Evolutionary conservation across 2,797 vertebrate genomes (phyloP).

Genomic region (Psittacula echo): DNA sequence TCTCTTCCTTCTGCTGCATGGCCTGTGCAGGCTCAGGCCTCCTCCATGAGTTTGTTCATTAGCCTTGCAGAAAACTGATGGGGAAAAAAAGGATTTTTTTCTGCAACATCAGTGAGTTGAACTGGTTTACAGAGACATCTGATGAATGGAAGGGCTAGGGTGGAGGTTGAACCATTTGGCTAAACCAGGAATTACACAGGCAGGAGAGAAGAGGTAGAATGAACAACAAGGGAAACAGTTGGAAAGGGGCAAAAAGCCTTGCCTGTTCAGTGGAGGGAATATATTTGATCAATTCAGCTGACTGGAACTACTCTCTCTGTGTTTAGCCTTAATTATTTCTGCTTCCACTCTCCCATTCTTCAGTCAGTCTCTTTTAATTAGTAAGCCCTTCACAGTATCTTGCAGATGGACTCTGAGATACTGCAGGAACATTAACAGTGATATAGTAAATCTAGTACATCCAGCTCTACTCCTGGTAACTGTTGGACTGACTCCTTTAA

Average conservation of each 20-base stretch:
- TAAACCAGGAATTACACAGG: neutral
- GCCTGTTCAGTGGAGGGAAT: neutral
- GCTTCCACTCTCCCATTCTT: neutral
- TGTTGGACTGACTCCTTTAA: neutral
- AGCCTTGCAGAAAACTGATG: neutral
- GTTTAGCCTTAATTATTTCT: neutral
- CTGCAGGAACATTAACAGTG: neutral
- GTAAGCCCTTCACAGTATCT: neutral
- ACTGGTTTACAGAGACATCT: neutral
- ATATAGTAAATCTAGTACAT: neutral
- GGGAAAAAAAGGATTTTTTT: neutral
- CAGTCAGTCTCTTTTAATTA: neutral
- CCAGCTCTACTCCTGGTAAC: neutral
- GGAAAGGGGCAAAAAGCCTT: neutral
- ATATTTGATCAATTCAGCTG: neutral
- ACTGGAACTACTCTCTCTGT: neutral
- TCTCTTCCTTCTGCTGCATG: neutral
- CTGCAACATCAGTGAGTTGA: neutral
- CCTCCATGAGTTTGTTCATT: neutral
- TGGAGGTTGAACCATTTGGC: neutral
- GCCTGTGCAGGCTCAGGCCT: neutral
- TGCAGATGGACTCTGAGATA: rapidly evolving
- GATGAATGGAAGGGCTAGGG: neutral
- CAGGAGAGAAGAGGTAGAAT: neutral
- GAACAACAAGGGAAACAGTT: neutral